Conservation (phyloP, 2,888 invertebrate species). For the Lamellibrachia satsuma region DNA sequence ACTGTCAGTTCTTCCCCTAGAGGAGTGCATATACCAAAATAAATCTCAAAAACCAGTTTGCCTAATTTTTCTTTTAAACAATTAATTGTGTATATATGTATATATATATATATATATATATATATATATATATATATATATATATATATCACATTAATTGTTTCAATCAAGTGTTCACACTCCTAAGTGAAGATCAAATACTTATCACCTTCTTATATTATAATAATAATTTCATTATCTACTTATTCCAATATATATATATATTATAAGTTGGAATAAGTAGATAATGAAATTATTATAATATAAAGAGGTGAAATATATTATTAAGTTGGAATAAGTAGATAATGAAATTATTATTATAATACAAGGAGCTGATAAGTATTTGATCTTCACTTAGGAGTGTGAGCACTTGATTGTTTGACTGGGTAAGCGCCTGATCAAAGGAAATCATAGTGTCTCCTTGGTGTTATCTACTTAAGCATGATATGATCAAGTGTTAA, state of each 20-base stretch:
- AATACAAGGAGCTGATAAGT: not conserved
- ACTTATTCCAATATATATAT: too few relatives aligned
- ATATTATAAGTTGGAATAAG: too few relatives aligned
- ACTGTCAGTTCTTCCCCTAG: not conserved
- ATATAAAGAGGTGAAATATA: too few relatives aligned
- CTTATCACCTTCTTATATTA: not conserved
- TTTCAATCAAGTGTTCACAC: not conserved
- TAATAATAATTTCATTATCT: not conserved
- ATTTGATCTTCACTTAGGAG: not conserved
- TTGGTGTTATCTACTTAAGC: not conserved
- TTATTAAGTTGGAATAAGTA: too few relatives aligned
- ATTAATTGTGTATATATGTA: too few relatives aligned
- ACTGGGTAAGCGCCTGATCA: conserved; percentile 9
- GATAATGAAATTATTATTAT: not conserved
- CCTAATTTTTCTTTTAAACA: too few relatives aligned
- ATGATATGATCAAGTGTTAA: not conserved
- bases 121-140: too few relatives aligned
- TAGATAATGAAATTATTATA: too few relatives aligned
- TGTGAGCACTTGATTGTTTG: not conserved
- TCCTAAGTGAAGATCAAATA: not conserved
- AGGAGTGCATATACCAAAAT: not conserved
- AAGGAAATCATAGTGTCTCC: not conserved
- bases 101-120: too few relatives aligned
- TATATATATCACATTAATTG: too few relatives aligned
- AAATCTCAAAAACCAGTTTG: too few relatives aligned